Base-by-base conservation (phyloP, 2,888 invertebrate genomes). In the Nycteola revayana region DNA sequence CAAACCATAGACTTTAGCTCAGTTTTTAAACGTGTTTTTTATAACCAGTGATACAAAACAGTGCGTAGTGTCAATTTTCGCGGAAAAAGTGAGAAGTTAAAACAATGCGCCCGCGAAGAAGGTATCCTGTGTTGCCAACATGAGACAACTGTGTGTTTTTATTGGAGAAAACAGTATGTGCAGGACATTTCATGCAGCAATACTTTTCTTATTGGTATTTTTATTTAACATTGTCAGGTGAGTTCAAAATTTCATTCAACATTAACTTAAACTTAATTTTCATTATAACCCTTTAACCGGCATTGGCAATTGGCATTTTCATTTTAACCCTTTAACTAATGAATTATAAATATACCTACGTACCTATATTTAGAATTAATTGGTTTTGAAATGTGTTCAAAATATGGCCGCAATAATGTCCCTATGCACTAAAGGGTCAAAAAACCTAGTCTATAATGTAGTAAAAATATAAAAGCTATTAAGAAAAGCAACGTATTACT, bases 91-190 rank as follows among this genome's bases (percentile, higher is more conserved):
- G 76, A 73, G 63, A 76, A 71, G 65, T 75, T 65, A 68, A 74
- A 52, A 55, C 36, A 72, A 86, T 86, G 87, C 75, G 66, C 70
- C 66, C 75, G 63, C 76, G 71, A 60, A 76, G 69, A 66, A 68
- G 72, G 65, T 67, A 74, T 56, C 60, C 72, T 75, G 83, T 86
- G 82, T 72, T 86, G 69, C 87, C 87, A 81, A 86, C 87, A 88
- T 86, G 86, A 87, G 65, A 69, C 67, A 68, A 49, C 53, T 63
- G 54, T 53, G 51, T 60, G 63, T 55, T 60, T 57, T 53, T 48
- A 59, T 58, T 48, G 66, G 66, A 52, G 71, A 71, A 69, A 65
- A 69, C 84, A 88, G 81, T 73, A 88, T 88, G 87, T 67, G 60
- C 66, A 71, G 69, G 61, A 72, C 66, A 74, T 73, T 74, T 54